Conservation (phyloP, 1,140 invertebrate genomes). For the Manduca sexta region DNA sequence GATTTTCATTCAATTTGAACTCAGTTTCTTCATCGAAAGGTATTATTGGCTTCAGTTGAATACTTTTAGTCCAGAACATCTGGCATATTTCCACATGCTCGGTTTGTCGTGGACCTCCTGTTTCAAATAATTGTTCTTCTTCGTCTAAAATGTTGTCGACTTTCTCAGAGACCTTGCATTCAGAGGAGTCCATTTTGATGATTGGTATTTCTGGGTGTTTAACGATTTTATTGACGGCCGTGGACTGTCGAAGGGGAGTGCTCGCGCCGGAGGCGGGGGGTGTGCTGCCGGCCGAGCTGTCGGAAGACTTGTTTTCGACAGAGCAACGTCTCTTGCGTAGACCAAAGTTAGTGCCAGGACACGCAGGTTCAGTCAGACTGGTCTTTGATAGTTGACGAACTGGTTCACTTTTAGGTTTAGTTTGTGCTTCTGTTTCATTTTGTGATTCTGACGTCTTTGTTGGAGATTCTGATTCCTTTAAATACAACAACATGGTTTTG, state of each 20-base stretch:
- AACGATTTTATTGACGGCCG: constrained; percentile 46
- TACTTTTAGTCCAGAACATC: constrained; percentile 69
- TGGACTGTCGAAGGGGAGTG: constrained; percentile 62
- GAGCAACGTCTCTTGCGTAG: constrained; percentile 74
- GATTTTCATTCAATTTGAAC: constrained; percentile 80
- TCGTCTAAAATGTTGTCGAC: constrained; percentile 39
- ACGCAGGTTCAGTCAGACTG: constrained; percentile 17
- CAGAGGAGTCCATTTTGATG: constrained; percentile 58
- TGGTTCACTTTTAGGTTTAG: constrained; percentile 48
- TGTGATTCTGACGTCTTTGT: constrained; percentile 40
- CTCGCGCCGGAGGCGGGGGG: constrained; percentile 71
- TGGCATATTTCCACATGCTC: constrained; percentile 69
- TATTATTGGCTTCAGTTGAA: constrained; percentile 73
- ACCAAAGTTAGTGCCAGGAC: constrained; percentile 46
- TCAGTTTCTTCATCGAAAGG: constrained; percentile 83
- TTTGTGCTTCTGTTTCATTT: constrained; percentile 41
- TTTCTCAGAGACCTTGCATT: constrained; percentile 52
- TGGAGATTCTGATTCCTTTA: constrained; percentile 49
- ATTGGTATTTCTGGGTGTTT: constrained; percentile 62
- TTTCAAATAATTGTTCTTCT: constrained; percentile 50
- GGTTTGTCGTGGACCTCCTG: constrained; percentile 54
- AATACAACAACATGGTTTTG: background rate
- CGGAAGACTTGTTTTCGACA: constrained; percentile 71
- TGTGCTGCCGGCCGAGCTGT: constrained; percentile 71
- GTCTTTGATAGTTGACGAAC: constrained; percentile 39